Evolutionary conservation across 2,797 vertebrate species (phyloP), one percentile per base, ranked within the genome.

Genomic region (Spinibarbus caldwelli): DNA sequence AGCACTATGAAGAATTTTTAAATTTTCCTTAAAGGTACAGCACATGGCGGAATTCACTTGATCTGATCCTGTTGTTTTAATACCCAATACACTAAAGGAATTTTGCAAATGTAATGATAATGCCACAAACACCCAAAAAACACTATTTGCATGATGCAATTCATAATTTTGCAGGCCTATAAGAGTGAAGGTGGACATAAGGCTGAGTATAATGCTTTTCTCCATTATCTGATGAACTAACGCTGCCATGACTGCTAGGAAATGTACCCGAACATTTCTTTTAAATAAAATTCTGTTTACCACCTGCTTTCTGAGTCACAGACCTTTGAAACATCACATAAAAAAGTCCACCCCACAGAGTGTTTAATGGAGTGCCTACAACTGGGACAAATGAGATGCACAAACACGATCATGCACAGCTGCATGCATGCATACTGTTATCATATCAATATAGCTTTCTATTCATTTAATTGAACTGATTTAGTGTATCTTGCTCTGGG

Each of bases 401-500:
- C 26, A 83, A 3, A 78, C 19, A 70, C 75, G 85, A 38, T 86
- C 72, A 34, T 15, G 29, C 67, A 49, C 59, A 71, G 70, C n/a
- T 36, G 29, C 15, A 79, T 31, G 52, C 36, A 59, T 78, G 29
- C 57, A 66, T 47, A 34, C 26, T 23, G 26, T 64, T 66, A 45
- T 79, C 77, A 66, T 79, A 23, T 82, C 26, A 72, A n/a, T 72
- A 72, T 34, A 82, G 52, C 10, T 4, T 52, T 71, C n/a, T 59
- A 43, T 57, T 38, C 1, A 59, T 70, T 57, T 82, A 43, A 72
- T 31, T 71, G 2, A 71, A 82, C 70, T 82, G 68, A 49, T 85
- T 68, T 80, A 62, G 31, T n/a, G 36, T 29, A 78, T 76, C n/a
- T 59, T 29, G 45, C 67, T 52, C 57, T 82, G 78, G 80, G 62